A percentile compares a stretch with the other conserved stretches of the same genome.
These are phyloP conservation scores for Myrmophylax atrothorax DNA, from an alignment of 2,113 vertebrate species.

Conservation along the genomic window DNA sequence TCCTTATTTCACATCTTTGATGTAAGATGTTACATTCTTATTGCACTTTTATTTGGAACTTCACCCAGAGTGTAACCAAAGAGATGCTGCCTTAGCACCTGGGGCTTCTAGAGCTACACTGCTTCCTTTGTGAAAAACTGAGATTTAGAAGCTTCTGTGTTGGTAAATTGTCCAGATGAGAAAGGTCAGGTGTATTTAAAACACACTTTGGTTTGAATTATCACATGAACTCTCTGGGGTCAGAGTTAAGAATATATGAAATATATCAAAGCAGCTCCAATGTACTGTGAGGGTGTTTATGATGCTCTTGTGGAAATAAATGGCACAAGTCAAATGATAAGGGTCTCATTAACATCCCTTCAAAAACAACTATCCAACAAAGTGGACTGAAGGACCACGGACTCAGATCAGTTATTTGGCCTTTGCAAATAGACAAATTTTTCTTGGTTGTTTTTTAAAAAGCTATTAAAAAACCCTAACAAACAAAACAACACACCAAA, in stretches of 20 bases:
- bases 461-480: neutral
- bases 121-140: neutral
- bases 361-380: neutral
- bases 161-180: neutral
- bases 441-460: neutral
- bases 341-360: neutral
- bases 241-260: neutral
- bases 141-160: neutral
- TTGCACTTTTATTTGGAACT: neutral
- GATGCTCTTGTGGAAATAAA: neutral
- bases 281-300: neutral
- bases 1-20: neutral
- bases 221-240: neutral
- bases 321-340: neutral
- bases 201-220: neutral
- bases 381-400: neutral
- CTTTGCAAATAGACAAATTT: neutral
- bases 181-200: neutral
- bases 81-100: neutral
- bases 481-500: too few species aligned
- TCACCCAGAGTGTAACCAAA: neutral
- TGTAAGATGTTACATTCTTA: neutral
- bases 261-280: neutral
- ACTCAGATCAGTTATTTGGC: neutral
- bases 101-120: neutral